These are phyloP conservation scores for Saccostrea echinata DNA, from an alignment of 1,140 invertebrate genomes.

Conservation along the genomic window DNA sequence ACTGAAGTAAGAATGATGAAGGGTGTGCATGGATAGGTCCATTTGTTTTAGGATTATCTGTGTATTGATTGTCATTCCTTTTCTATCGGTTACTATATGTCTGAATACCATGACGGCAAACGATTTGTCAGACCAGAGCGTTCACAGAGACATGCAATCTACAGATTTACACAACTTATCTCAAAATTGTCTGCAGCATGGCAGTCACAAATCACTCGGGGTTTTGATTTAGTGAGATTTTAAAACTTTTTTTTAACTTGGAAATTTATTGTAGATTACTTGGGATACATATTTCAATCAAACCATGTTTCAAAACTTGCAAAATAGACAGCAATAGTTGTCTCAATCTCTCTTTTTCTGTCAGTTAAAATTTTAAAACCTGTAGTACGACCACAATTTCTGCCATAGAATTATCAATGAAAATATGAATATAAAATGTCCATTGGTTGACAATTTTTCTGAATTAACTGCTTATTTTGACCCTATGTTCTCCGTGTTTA, in stretches of 20 bases:
- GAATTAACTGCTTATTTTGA: neutral
- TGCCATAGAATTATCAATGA: no score
- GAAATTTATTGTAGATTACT: no score
- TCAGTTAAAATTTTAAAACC: no score
- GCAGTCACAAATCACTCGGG: neutral
- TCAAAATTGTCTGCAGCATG: conserved; percentile 7
- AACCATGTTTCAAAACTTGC: neutral
- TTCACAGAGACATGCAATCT: conserved; percentile 14
- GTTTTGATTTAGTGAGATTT: conserved; percentile 15
- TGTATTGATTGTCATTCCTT: neutral
- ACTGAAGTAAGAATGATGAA: no score
- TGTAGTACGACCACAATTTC: no score
- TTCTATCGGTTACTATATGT: neutral
- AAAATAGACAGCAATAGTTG: neutral
- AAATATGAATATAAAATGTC: no score
- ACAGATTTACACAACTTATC: conserved; percentile 29
- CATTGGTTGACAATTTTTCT: no score
- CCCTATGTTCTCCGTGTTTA: neutral
- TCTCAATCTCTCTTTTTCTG: no score
- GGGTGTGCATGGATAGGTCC: neutral
- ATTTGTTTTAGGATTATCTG: conserved; percentile 12
- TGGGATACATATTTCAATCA: no score
- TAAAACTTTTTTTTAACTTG: neutral
- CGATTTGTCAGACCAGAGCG: neutral
- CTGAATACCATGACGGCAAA: neutral